phyloP scores from a whole-genome alignment of 2,888 invertebrate genomes.

The Hemithea aestivaria region DNA sequence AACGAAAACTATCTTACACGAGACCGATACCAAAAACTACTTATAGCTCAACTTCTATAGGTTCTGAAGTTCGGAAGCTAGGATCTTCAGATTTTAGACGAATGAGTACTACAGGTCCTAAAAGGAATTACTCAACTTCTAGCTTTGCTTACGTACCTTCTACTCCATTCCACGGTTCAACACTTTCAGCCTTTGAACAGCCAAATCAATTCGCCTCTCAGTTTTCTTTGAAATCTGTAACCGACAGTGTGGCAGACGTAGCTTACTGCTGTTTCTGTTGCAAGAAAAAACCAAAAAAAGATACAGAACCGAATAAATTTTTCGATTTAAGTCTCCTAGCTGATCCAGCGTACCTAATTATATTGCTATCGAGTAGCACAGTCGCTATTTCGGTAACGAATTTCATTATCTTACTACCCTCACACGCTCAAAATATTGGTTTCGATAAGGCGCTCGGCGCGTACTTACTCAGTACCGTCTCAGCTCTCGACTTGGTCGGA shows the following conservation, averaged over 20 bases:
- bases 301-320: constrained; percentile 77
- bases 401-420: constrained; percentile 90
- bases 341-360: constrained; percentile 89
- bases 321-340: constrained; percentile 85
- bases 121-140: constrained; percentile 86
- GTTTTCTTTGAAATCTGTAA: constrained; percentile 84
- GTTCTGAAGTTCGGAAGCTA: constrained; percentile 73
- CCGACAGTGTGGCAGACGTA: constrained; percentile 77
- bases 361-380: constrained; percentile 89
- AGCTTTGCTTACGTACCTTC: constrained; percentile 88
- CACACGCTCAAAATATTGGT: constrained; percentile 84
- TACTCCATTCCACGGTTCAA: constrained; percentile 91
- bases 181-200: constrained; percentile 85
- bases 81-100: constrained; percentile 63
- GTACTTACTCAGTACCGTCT: constrained; percentile 87
- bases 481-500: constrained; percentile 88
- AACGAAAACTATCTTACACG: constrained; percentile 57
- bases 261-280: constrained; percentile 67
- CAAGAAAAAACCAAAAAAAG: constrained; percentile 52
- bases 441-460: constrained; percentile 86
- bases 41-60: constrained; percentile 80
- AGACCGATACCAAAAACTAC: constrained; percentile 54
- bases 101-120: constrained; percentile 65
- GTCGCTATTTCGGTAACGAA: constrained; percentile 93
- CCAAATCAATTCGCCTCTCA: constrained; percentile 89